Evolutionary conservation across 2,888 invertebrate species (phyloP), one percentile per base, ranked within the genome.

Genomic region (Coleophora deauratella): DNA sequence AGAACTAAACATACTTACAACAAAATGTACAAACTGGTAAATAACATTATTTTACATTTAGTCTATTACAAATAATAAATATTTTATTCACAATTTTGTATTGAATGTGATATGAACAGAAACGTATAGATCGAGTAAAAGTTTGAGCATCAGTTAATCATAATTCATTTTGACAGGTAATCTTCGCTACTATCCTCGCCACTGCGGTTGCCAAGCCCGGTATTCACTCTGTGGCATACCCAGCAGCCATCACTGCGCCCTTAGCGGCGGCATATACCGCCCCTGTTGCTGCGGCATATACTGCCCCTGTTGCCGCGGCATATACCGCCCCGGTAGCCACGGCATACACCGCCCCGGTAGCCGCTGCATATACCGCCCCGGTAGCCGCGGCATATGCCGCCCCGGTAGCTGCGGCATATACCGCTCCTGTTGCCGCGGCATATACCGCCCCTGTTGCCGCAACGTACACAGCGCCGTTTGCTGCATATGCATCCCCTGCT

Each of bases 21-120:
- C 60, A 75, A 75, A 59, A 87, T 87, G 86, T 80, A 71, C 67
- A 86, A 86, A 63, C 76, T 82, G 80, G 87, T 86, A 72, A 70
- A 42, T 57, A 46, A 21, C 14, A n/a, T 15, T 11, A 38, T 41
- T 33, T n/a, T 3, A 13, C n/a, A n/a, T n/a, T n/a, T n/a, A n/a
- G n/a, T n/a, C n/a, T n/a, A n/a, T n/a, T n/a, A n/a, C n/a, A n/a
- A n/a, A n/a, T n/a, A n/a, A n/a, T n/a, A n/a, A n/a, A n/a, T n/a
- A n/a, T n/a, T n/a, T n/a, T n/a, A n/a, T n/a, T n/a, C n/a, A n/a
- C n/a, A n/a, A n/a, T n/a, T n/a, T n/a, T n/a, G n/a, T n/a, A n/a
- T n/a, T n/a, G n/a, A n/a, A n/a, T n/a, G n/a, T n/a, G n/a, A n/a
- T n/a, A n/a, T n/a, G n/a, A n/a, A n/a, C n/a, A n/a, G n/a, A n/a